A percentile compares a stretch with the other conserved stretches of the same genome.
phyloP scores from a whole-genome alignment of 2,113 vertebrate species.

The Empidonax traillii region DNA sequence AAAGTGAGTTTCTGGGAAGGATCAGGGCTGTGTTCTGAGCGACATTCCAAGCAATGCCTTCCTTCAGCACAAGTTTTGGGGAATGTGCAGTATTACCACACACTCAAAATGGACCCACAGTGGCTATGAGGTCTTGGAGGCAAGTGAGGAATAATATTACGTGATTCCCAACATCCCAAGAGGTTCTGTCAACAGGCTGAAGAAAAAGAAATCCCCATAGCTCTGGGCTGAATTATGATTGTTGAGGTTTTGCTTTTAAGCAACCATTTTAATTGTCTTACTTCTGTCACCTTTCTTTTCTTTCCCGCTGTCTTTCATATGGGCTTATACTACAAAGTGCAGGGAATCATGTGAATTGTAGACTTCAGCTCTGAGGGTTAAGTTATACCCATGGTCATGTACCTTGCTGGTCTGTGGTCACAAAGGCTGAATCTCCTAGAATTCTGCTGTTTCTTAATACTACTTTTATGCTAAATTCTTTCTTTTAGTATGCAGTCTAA shows the following conservation, averaged over 20 bases:
- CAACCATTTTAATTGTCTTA: neutral
- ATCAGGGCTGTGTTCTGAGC: accelerated
- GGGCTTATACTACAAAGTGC: neutral
- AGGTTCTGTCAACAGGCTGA: neutral
- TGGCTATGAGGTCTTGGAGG: neutral
- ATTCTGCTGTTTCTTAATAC: neutral
- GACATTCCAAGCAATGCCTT: neutral
- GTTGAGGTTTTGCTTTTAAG: neutral
- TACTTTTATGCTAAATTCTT: neutral
- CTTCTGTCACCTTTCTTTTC: neutral
- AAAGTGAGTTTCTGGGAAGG: neutral
- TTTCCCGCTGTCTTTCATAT: neutral
- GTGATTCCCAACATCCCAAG: neutral
- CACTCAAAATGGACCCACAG: no score
- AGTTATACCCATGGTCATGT: accelerated
- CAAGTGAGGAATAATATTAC: neutral
- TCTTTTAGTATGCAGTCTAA: neutral
- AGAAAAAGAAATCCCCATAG: neutral
- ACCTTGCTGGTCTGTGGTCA: neutral
- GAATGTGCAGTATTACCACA: neutral
- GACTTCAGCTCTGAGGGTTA: neutral
- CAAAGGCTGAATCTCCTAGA: neutral
- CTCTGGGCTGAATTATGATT: neutral
- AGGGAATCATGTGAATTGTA: neutral
- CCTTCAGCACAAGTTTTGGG: neutral